Base-by-base conservation (phyloP, 2,797 vertebrate genomes). In the Cuniculus paca region DNA sequence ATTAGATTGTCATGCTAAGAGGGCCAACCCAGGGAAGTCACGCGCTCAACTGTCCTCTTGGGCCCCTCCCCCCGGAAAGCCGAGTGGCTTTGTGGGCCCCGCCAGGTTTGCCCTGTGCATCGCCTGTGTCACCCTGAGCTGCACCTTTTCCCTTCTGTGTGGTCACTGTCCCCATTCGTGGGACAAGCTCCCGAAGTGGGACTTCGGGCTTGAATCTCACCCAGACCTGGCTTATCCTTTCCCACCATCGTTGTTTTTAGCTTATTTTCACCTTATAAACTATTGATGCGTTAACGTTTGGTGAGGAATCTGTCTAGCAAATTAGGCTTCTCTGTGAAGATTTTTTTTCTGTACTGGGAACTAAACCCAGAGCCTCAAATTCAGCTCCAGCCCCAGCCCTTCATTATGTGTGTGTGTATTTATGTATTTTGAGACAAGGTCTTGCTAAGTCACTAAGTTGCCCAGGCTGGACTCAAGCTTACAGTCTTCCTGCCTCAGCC, bases 231-330 rank as follows among this genome's bases (percentile, higher is more conserved):
- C 80, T 90, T 42, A 9, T 93, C 56, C 68, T 36, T 83, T 19
- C 34, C 86, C 31, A 4, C 28, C 26, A 20, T 72, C 65, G 11
- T 54, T 72, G 1, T 54, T 13, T 88, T 97, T 70, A 54, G 20
- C 39, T 88, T 74, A n/a, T 63, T 72, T 96, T 96, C 31, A 11
- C 78, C 36, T 58, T 77, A 9, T 72, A 72, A 50, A 90, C 92
- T 70, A 80, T 26, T n/a, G 54, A 19, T 36, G 16, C 22, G 9
- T 22, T 60, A 65, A 39, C 14, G 11, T 58, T 48, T 2, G n/a
- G 52, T n/a, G 19, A 90, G 70, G 50, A 93, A 80, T n/a, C 36
- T 50, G 65, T 13, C 63, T 36, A 28, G 58, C 20, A 77, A 60
- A 10, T 6, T 72, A 8, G 2, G 36, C 48, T 88, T 86, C 28